Evolutionary conservation across 1,140 invertebrate genomes (phyloP).

Genomic region (Lamellibrachia luymesi): DNA sequence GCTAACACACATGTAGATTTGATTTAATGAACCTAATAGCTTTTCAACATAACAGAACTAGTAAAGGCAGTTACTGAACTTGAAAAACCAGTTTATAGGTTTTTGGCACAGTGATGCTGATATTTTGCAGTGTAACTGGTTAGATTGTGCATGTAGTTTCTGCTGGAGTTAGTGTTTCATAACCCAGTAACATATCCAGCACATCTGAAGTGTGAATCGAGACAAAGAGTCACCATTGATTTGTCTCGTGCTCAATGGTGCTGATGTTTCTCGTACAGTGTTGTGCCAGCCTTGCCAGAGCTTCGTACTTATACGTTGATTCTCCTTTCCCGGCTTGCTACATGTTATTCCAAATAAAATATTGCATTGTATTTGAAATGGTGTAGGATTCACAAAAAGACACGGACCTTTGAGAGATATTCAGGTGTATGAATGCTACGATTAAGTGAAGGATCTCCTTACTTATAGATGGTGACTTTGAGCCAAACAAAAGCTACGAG

Average conservation of each 20-base stretch:
- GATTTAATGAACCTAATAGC: too few species aligned
- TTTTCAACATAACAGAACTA: too few species aligned
- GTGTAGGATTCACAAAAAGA: neutral
- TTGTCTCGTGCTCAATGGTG: neutral
- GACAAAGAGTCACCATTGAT: neutral
- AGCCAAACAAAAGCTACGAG: slow-evolving; percentile 66
- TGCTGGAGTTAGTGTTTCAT: neutral
- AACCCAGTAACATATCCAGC: too few species aligned
- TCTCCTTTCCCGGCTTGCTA: neutral
- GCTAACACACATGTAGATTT: too few species aligned
- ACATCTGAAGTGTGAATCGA: neutral
- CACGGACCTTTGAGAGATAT: neutral
- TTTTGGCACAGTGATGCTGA: too few species aligned
- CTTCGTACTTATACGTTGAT: slow-evolving; percentile 1
- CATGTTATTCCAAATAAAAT: neutral
- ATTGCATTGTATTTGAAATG: neutral
- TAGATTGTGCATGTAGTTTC: neutral
- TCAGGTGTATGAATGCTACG: neutral
- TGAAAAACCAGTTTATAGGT: too few species aligned
- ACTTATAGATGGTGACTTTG: slow-evolving; percentile 68
- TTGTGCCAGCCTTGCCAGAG: neutral
- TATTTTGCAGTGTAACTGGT: neutral
- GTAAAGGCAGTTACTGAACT: too few species aligned
- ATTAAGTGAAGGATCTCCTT: neutral
- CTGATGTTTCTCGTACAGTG: neutral